A percentile compares a stretch with the other conserved stretches of the same genome.
Evolutionary conservation across 2,888 invertebrate genomes (phyloP).

Genomic region (Phanerotoma sp.): DNA sequence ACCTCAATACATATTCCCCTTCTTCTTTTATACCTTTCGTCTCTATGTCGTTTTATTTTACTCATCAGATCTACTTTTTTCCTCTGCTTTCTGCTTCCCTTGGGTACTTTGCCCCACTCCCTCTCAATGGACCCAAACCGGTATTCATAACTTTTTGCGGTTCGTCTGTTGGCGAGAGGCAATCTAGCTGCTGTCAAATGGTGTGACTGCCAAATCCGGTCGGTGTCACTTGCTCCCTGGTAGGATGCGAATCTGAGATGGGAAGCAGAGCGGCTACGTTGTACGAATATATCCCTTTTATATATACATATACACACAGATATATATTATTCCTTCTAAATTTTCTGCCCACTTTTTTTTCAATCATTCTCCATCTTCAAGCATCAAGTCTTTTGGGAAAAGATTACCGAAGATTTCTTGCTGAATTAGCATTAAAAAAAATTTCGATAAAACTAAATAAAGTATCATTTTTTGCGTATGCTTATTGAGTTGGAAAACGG

Average conservation of each 20-base stretch:
- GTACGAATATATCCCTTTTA: not conserved
- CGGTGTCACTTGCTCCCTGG: slow-evolving; percentile 17
- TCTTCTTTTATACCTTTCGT: slow-evolving; percentile 5
- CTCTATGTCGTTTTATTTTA: slow-evolving; percentile 6
- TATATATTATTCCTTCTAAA: not conserved
- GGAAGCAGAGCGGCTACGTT: not conserved
- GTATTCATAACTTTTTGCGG: slow-evolving; percentile 41
- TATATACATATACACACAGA: slow-evolving; percentile 8
- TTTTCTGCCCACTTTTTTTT: not conserved
- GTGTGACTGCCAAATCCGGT: slow-evolving; percentile 47
- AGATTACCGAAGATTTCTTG: not conserved
- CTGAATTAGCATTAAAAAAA: not conserved
- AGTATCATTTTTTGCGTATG: not conserved
- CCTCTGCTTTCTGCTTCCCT: slow-evolving; percentile 17
- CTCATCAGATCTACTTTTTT: slow-evolving; percentile 10
- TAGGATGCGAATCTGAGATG: slow-evolving; percentile 4
- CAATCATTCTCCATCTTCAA: not conserved
- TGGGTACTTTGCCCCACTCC: slow-evolving; percentile 6
- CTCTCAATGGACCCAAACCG: slow-evolving; percentile 25
- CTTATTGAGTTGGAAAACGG: too few species aligned
- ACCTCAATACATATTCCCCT: slow-evolving; percentile 12
- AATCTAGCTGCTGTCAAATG: slow-evolving; percentile 46
- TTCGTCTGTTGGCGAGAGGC: slow-evolving; percentile 40
- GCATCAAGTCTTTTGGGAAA: slow-evolving; percentile 5
- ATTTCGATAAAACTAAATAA: too few species aligned